A percentile compares a stretch with the other conserved stretches of the same genome.
These are phyloP conservation scores for Leptopilina syphax DNA, from an alignment of 2,888 invertebrate species.

Conservation along the genomic window DNA sequence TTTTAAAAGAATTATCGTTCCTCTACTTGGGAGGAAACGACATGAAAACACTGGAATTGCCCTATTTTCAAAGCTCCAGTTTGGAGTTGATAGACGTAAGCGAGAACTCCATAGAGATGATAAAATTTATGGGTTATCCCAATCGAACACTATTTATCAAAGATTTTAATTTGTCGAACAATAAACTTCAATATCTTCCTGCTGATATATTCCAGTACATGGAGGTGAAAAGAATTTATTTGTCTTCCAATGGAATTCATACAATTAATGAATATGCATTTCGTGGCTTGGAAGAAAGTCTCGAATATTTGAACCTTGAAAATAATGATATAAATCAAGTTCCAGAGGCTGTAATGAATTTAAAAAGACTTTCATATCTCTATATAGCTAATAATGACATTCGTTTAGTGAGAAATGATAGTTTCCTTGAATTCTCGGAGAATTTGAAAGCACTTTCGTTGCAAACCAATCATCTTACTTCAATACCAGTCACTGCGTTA, in stretches of 20 bases:
- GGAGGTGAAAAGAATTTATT: conserved; percentile 86
- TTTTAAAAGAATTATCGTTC: conserved; percentile 83
- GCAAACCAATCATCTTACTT: conserved; percentile 88
- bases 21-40: conserved; percentile 82
- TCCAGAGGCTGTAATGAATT: conserved; percentile 84
- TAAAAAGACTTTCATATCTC: conserved; percentile 86
- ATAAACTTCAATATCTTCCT: conserved; percentile 84
- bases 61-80: conserved; percentile 80
- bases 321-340: conserved; percentile 86
- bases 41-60: conserved; percentile 85
- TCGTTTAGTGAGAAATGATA: conserved; percentile 81
- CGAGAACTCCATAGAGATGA: conserved; percentile 87
- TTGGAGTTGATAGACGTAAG: conserved; percentile 78
- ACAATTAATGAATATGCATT: conserved; percentile 86
- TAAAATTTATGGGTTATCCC: conserved; percentile 71
- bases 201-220: conserved; percentile 84
- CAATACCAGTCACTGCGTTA: conserved; percentile 84
- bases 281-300: conserved; percentile 83
- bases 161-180: conserved; percentile 89
- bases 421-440: conserved; percentile 79
- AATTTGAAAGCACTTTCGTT: conserved; percentile 88
- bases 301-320: conserved; percentile 91
- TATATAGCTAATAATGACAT: conserved; percentile 90
- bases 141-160: conserved; percentile 84
- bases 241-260: conserved; percentile 87